Conservation (phyloP, 2,797 vertebrate species). For the Podarcis lilfordi region DNA sequence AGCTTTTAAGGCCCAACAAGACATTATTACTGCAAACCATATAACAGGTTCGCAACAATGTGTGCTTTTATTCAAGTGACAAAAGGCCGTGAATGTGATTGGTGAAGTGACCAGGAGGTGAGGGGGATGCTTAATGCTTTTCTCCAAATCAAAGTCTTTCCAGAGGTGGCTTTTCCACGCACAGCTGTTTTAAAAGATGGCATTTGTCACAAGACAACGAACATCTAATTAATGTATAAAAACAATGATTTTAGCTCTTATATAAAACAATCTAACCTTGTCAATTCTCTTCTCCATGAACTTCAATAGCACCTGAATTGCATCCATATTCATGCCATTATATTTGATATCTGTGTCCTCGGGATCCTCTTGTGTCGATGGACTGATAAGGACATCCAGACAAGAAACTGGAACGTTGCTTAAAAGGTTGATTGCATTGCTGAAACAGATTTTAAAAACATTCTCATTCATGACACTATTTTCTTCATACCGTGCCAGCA, state of each 20-base stretch:
- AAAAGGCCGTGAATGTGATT: neutral
- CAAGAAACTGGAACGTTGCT: conserved; percentile 95
- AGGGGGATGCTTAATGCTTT: neutral
- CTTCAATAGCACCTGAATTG: conserved; percentile 86
- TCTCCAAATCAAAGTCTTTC: neutral
- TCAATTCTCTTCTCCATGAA: conserved; percentile 99
- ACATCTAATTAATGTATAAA: neutral
- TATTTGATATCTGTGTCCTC: conserved; percentile 82
- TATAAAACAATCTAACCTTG: conserved; percentile 83
- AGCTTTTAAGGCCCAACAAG: neutral
- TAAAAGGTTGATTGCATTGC: conserved; percentile 96
- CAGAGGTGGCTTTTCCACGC: neutral
- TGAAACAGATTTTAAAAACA: conserved; percentile 77
- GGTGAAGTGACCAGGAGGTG: neutral
- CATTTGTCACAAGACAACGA: neutral
- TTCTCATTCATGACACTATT: conserved; percentile 51
- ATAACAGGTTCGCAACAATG: neutral
- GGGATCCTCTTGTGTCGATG: conserved; percentile 81
- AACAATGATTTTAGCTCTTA: neutral
- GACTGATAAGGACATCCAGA: conserved; percentile 90
- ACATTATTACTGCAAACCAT: neutral
- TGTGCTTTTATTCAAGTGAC: neutral
- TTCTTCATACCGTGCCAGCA: conserved; percentile 50
- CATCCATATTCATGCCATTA: conserved; percentile 92
- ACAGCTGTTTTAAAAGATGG: neutral